Evolutionary conservation across 2,113 vertebrate species (phyloP), one percentile per base, ranked within the genome.

Genomic region (Leptobrachium ailaonicum): DNA sequence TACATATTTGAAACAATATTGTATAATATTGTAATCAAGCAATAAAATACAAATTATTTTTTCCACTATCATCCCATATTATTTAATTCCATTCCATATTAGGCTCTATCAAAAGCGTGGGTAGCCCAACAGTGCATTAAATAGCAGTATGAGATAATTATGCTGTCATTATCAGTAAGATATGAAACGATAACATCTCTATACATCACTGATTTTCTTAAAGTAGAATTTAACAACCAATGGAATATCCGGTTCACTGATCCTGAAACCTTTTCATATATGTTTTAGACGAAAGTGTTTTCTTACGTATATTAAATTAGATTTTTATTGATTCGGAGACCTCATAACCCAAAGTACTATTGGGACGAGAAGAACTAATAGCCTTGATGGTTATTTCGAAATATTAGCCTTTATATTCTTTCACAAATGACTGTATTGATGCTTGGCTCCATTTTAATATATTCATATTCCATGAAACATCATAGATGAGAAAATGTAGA

Each of bases 141-240:
- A 67, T 56, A 71, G 76, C 70, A 41, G 2, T 45, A 40, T 20
- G 76, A 78, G 67, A 71, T 78, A 71, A 78, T 71, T 71, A 79
- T 64, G 64, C 70, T 79, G 60, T 70, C 77, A 79, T 79, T 79
- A 79, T 73, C 70, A 73, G 70, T 66, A 62, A 73, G 47, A 66
- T 73, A 73, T 66, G 60, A 79, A 73, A 79, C 54, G 77, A 79
- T 66, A 79, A 72, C 70, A 79, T 62, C 54, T 71, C 67, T 50
- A 62, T 71, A 78, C 67, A 63, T 66, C 45, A 72, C 45, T 43
- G 60, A 79, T 14, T 58, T 62, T 66, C 32, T 71, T 53, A 41
- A 78, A 78, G 67, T 56, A 63, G 68, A 78, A 78, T 71, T 78
- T 78, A 71, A 71, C 56, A 78, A 78, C 67, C 68, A 2, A 47